phyloP scores from a whole-genome alignment of 2,113 vertebrate genomes.

The Pongo abelii region DNA sequence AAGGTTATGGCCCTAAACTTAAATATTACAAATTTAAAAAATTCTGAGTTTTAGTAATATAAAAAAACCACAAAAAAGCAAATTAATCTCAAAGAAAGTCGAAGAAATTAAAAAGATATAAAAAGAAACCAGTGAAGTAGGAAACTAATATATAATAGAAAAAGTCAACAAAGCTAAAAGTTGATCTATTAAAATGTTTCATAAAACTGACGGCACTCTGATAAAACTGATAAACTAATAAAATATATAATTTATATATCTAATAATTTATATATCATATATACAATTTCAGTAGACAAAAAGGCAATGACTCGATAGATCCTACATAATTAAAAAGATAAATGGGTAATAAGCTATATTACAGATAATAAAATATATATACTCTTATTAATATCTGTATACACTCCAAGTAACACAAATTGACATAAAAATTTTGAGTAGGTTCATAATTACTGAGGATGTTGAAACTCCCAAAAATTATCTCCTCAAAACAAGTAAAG shows the following conservation, averaged over 20 bases:
- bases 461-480: neutral
- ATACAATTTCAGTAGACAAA: neutral
- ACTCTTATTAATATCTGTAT: neutral
- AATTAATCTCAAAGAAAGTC: neutral
- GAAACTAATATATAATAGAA: neutral
- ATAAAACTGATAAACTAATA: neutral
- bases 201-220: neutral
- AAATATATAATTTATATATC: neutral
- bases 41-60: neutral
- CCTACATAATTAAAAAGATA: neutral
- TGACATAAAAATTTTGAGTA: neutral
- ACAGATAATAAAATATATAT: neutral
- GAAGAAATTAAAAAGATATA: neutral
- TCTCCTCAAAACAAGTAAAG: neutral
- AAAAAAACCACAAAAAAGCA: neutral
- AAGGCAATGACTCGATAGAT: neutral
- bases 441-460: neutral
- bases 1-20: neutral
- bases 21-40: neutral
- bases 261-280: neutral
- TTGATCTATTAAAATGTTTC: neutral
- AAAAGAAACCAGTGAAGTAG: neutral
- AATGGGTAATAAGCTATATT: neutral
- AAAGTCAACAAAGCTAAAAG: neutral
- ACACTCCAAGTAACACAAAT: neutral